Conservation (phyloP, 1,140 invertebrate genomes). For the Temnothorax longispinosus region DNA sequence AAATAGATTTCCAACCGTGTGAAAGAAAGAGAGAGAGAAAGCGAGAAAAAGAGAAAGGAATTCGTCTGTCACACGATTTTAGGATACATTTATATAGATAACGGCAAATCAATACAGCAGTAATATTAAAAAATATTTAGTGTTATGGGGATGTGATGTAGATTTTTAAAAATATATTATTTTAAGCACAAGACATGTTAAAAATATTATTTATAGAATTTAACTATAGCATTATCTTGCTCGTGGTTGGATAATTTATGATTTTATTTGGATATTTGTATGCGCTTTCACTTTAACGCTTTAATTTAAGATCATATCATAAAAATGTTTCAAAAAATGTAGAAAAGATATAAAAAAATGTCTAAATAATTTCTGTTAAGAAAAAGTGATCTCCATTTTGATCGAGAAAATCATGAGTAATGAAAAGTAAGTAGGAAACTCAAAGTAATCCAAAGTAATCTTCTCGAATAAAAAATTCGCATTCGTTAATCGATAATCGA, state of each 20-base stretch:
- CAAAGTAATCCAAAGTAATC: background rate
- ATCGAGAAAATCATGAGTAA: background rate
- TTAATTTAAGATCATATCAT: background rate
- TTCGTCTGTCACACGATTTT: background rate
- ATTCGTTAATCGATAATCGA: background rate
- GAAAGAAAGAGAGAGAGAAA: background rate
- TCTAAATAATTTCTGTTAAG: background rate
- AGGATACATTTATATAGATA: background rate
- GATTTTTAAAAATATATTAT: background rate
- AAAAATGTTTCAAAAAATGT: background rate
- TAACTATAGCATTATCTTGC: background rate
- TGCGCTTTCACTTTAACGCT: background rate
- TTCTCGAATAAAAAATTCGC: background rate
- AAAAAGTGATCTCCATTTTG: background rate
- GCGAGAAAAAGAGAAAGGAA: no score
- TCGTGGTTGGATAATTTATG: no score
- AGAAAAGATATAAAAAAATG: background rate
- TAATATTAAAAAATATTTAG: background rate
- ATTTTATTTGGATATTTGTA: background rate
- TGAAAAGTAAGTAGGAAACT: background rate
- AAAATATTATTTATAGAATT: background rate
- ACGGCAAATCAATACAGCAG: background rate
- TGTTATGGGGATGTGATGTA: background rate
- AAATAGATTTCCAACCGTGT: slow-evolving; percentile 17
- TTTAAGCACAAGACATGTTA: background rate